Evolutionary conservation across 2,797 vertebrate genomes (phyloP), one percentile per base, ranked within the genome.

Genomic region (Xyrichtys novacula): DNA sequence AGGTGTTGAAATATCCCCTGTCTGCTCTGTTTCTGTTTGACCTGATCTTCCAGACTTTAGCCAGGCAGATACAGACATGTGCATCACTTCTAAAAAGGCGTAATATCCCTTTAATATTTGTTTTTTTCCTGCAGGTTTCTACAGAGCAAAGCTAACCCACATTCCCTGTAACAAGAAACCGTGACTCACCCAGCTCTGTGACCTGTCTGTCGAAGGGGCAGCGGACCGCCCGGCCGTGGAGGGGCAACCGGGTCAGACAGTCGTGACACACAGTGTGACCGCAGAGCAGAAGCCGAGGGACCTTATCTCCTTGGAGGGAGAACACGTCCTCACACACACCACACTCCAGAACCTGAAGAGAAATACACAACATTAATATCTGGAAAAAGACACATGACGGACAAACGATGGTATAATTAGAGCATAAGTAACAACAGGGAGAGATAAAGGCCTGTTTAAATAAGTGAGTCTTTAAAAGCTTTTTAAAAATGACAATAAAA

Each of bases 301-400:
- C 97, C 90, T 98, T 99, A 82, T 99, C 98, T 31, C 98, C 98
- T 88, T 99, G 98, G 40, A 99, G 93, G 53, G 96, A 97, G 91
- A 98, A 99, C 19, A 99, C 97, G 74, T 99, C 98, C 93, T 99
- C 98, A 84, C 98, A 99, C 43, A 99, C 98, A 3, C 98, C 98
- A 63, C 98, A 99, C 87, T 99, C 98, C 59, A 99, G 89, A 84
- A 99, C 97, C 91, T 92, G 76, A 0, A 10, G 20, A 57, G 7
- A 4, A 54, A 75, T 0, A 54, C 20, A 76, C 11, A n/a, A 3
- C 4, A 1, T 7, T 2, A 15, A 50, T 14, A 20, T 10, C 2
- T 31, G 8, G 2, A 15, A 39, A 10, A 38, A 38, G 26, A 12
- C 29, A n/a, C n/a, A n/a, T n/a, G n/a, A n/a, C n/a, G n/a, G n/a